phyloP scores from a whole-genome alignment of 1,140 invertebrate species.

The Zaprionus lachaisei region DNA sequence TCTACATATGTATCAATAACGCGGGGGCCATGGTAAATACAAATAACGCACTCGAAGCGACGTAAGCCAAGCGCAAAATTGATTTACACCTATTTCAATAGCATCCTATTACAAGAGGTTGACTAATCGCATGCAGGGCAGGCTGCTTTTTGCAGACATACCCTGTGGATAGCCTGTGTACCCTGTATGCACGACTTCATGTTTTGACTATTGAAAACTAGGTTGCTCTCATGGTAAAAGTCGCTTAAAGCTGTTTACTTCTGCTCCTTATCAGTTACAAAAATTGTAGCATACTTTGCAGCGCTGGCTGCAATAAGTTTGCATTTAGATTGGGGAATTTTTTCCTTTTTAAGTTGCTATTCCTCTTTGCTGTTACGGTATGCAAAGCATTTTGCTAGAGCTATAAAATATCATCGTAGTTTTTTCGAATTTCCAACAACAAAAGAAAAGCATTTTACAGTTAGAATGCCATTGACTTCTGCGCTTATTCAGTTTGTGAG shows the following conservation, averaged over 20 bases:
- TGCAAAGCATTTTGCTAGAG: not conserved
- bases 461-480: not conserved
- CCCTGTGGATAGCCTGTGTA: not conserved
- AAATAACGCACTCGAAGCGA: not conserved
- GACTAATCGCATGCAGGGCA: not conserved
- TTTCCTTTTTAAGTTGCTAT: not conserved
- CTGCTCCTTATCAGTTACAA: not conserved
- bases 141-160: not conserved
- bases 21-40: not conserved
- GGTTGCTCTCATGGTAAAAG: no score
- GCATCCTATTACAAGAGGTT: not conserved
- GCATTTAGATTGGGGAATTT: not conserved
- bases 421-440: not conserved
- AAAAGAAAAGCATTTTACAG: not conserved
- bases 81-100: conserved; percentile 30
- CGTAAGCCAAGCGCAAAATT: conserved; percentile 27
- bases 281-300: not conserved
- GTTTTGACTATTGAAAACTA: not conserved
- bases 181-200: not conserved
- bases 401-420: not conserved
- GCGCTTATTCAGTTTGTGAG: not conserved
- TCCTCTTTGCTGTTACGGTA: not conserved
- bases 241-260: no score
- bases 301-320: not conserved
- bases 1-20: not conserved